Evolutionary conservation across 2,797 vertebrate genomes (phyloP), one percentile per base, ranked within the genome.

Genomic region (Tamandua tetradactyla): DNA sequence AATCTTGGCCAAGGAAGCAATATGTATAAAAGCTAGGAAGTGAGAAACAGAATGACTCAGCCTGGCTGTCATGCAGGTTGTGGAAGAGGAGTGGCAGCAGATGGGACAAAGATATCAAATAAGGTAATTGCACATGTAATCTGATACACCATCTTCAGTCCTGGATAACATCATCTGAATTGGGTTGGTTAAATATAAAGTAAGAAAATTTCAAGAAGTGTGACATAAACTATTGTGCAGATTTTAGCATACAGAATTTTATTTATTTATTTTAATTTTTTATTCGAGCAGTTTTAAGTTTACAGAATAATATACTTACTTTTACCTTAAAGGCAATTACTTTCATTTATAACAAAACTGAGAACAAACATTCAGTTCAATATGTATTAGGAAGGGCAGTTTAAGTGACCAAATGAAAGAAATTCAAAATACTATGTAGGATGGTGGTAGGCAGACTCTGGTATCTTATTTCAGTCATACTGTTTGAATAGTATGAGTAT

Each of bases 211-310:
- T 47, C 62, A 76, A 12, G 32, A 90, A 86, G 23, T 57, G 25
- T 82, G 68, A 0, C 8, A 47, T 78, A 57, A 61, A 35, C 49
- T 20, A 61, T 47, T 61, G 15, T 75, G 66, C 37, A 40, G 23
- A 27, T 88, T 90, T 79, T 35, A 81, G n/a, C 37, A 44, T 20
- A 22, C 55, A 55, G 55, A 22, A 55, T 55, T 22, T 55, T 55
- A 55, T 22, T 55, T 59, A 40, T 44, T 64, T 52, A 87, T 88
- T 89, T 81, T 93, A 86, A 95, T 40, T 32, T 87, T 83, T 55
- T 22, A 55, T 55, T 55, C 55, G 55, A 7, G 18, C 55, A 55
- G 20, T 55, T 55, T 7, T 22, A 55, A 22, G 20, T 20, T 55
- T 55, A 55, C 55, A 55, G 52, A 18, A 55, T 55, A 55, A 55